Conservation (phyloP, 2,888 invertebrate genomes). For the Eupeodes luniger region DNA sequence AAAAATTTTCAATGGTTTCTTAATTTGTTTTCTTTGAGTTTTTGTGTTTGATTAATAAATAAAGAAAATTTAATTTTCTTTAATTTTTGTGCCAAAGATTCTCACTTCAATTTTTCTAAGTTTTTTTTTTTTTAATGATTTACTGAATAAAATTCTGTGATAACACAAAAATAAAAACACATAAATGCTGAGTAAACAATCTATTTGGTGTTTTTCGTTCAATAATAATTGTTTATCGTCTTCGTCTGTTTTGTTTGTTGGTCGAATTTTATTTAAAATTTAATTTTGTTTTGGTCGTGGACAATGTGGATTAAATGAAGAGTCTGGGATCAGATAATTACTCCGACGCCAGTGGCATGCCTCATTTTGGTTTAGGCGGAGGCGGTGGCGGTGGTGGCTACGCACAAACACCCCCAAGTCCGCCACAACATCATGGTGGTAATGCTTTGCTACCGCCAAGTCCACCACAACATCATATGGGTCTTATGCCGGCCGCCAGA, state of each 20-base stretch:
- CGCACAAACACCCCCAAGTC: slow-evolving; percentile 93
- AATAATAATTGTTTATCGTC: slow-evolving; percentile 1
- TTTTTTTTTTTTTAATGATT: background rate
- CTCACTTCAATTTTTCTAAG: slow-evolving; percentile 21
- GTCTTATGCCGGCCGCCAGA: slow-evolving; percentile 80
- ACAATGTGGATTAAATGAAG: slow-evolving; percentile 77
- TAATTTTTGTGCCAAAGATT: slow-evolving; percentile 70
- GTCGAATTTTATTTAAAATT: slow-evolving; percentile 30
- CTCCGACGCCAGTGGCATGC: slow-evolving; percentile 80
- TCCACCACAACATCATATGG: slow-evolving; percentile 80
- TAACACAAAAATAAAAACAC: slow-evolving; percentile 29
- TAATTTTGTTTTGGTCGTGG: slow-evolving; percentile 13
- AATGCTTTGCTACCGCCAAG: slow-evolving; percentile 78
- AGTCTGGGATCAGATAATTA: slow-evolving; percentile 77
- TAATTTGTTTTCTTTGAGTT: slow-evolving; percentile 61
- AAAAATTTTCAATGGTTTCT: slow-evolving; percentile 47
- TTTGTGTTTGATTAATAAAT: slow-evolving; percentile 35
- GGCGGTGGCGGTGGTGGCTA: slow-evolving; percentile 83
- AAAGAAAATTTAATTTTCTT: slow-evolving; percentile 34
- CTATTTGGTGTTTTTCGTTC: slow-evolving; percentile 33
- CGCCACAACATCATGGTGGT: slow-evolving; percentile 86
- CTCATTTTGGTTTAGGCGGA: slow-evolving; percentile 84
- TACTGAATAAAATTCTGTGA: slow-evolving; percentile 56
- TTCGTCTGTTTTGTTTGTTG: background rate
- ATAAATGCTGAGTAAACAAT: slow-evolving; percentile 65